Percentiles rank a stretch among this genome's conserved stretches.
phyloP scores from a whole-genome alignment of 2,113 vertebrate species.

The Balaenoptera acutorostrata region DNA sequence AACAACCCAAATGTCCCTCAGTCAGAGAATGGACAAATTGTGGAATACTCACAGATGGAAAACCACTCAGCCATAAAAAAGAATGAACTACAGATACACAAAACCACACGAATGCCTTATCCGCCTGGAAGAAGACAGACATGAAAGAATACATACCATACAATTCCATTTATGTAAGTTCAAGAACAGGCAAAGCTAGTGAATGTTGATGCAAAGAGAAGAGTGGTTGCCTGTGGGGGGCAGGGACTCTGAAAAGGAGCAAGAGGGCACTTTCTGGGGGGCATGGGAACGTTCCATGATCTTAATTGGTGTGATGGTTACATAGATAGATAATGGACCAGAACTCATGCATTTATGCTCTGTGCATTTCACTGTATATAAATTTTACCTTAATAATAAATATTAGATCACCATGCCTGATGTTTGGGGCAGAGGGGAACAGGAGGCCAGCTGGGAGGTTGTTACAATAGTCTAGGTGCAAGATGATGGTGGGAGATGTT shows the following conservation, averaged over 20 bases:
- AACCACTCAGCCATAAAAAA: background rate
- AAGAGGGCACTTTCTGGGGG: background rate
- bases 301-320: background rate
- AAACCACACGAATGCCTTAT: background rate
- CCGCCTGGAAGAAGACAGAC: background rate
- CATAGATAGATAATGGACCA: background rate
- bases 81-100: background rate
- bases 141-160: background rate
- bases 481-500: background rate
- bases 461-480: background rate
- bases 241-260: background rate
- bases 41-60: background rate
- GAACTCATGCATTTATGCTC: background rate
- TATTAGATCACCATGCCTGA: background rate
- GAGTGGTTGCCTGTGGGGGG: background rate
- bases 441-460: background rate
- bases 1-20: background rate
- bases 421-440: background rate
- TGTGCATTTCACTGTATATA: background rate
- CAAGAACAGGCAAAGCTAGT: background rate
- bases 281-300: background rate
- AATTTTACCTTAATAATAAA: background rate
- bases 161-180: background rate
- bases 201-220: background rate
- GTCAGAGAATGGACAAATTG: background rate